Conservation (phyloP, 2,888 invertebrate species). For the Diaprepes abbreviatus region DNA sequence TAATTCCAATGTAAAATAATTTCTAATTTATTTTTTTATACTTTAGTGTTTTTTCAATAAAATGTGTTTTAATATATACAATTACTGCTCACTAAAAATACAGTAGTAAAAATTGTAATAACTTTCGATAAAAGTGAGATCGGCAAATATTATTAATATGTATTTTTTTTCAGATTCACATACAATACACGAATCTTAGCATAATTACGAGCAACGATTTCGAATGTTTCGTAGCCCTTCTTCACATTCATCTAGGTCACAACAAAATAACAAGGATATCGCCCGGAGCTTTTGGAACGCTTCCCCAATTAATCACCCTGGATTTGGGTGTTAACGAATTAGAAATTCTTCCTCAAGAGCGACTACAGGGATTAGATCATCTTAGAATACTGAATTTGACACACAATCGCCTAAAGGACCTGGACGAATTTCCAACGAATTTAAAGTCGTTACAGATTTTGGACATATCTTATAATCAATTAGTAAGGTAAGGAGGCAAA, state of each 20-base stretch:
- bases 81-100: no score
- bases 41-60: no score
- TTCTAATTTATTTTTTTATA: no score
- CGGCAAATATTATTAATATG: no score
- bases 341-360: constrained; percentile 86
- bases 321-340: constrained; percentile 88
- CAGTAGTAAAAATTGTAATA: no score
- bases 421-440: constrained; percentile 86
- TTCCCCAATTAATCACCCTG: constrained; percentile 81
- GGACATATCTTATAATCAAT: constrained; percentile 87
- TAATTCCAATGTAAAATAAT: no score
- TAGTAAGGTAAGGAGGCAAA: constrained; percentile 69
- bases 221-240: constrained; percentile 83
- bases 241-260: constrained; percentile 80
- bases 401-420: constrained; percentile 83
- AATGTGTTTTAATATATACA: no score
- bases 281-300: constrained; percentile 85
- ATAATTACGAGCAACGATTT: constrained; percentile 89
- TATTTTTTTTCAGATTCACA: constrained; percentile 67
- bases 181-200: constrained; percentile 83
- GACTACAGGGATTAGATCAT: constrained; percentile 83
- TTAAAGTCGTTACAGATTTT: constrained; percentile 83
- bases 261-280: constrained; percentile 85
- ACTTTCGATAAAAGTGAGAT: no score
- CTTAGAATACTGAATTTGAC: constrained; percentile 85